Evolutionary conservation across 2,888 invertebrate genomes (phyloP), one percentile per base, ranked within the genome.

Genomic region (Aporophyla lueneburgensis): DNA sequence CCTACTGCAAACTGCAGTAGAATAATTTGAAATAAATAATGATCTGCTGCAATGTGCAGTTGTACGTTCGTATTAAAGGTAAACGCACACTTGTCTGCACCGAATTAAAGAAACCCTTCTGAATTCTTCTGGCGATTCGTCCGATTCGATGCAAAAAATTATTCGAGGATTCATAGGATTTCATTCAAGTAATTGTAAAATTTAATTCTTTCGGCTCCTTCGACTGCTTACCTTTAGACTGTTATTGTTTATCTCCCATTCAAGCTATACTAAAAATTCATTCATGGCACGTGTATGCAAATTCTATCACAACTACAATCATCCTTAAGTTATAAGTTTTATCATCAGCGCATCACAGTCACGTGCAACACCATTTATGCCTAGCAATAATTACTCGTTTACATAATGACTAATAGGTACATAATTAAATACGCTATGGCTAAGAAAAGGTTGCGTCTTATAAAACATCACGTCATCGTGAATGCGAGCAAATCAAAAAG

Each of bases 341-440:
- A 66, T 54, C 49, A 5, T 9, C 61, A 59, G 10, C 46, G 21
- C 53, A 66, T 80, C 80, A 53, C n/a, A 40, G 12, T 49, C 81
- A 79, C 81, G 81, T 53, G 43, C n/a, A 49, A 6, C 2, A 49
- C 24, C 16, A 68, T 27, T 27, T 69, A 62, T 49, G 74, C 66
- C 56, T 24, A 21, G 43, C 46, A 66, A 74, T 74, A 56, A 80
- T 74, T 24, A 56, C 46, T 33, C 33, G 74, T 67, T 62, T 56
- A 58, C 62, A 66, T 74, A 71, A 49, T 76, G 76, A 76, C 71
- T 78, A 78, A 77, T 43, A 33, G n/a, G 58, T 63, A 80, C 12
- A 46, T 46, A 46, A 46, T 46, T 46, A 46, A 46, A 80, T 72
- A 80, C 72, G 56, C 43, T 71, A 33, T 33, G 21, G 5, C 56